These are phyloP conservation scores for Rhingia rostrata DNA, from an alignment of 2,888 invertebrate species.

Conservation along the genomic window DNA sequence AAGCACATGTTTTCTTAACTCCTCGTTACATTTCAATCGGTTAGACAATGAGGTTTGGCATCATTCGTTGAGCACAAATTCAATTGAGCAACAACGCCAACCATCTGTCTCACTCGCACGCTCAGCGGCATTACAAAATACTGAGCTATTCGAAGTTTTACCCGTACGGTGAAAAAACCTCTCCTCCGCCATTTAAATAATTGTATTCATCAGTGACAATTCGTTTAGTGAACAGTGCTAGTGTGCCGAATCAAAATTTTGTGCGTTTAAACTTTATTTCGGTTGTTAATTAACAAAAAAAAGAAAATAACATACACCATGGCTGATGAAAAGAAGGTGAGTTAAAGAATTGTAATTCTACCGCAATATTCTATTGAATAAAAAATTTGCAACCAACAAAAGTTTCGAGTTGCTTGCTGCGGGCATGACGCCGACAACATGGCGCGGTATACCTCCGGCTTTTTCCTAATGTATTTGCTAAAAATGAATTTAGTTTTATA, in stretches of 20 bases:
- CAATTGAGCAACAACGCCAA: conserved; percentile 59
- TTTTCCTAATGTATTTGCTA: conserved; percentile 47
- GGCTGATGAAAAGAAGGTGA: conserved; percentile 80
- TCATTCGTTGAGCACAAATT: conserved; percentile 26
- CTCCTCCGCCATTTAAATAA: conserved; percentile 75
- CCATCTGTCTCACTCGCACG: conserved; percentile 55
- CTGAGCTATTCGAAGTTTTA: conserved; percentile 37
- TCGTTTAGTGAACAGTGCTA: conserved; percentile 53
- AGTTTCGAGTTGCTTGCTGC: conserved; percentile 54
- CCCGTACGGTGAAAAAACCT: conserved; percentile 56
- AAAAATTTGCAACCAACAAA: conserved; percentile 42
- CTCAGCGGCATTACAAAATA: conserved; percentile 60
- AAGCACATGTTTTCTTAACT: no score
- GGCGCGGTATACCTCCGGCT: conserved; percentile 76
- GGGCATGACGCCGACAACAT: conserved; percentile 78
- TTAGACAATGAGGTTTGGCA: conserved; percentile 9
- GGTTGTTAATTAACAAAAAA: conserved; percentile 67
- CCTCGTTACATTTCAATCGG: no score
- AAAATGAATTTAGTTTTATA: conserved; percentile 6
- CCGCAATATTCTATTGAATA: conserved; percentile 12
- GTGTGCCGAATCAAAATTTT: conserved; percentile 60
- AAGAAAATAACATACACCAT: conserved; percentile 75
- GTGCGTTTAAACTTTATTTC: conserved; percentile 65
- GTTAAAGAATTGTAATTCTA: conserved; percentile 60
- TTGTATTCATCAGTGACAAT: conserved; percentile 73